Evolutionary conservation across 2,888 invertebrate species (phyloP), one percentile per base, ranked within the genome.

Genomic region (Ceramica pisi): DNA sequence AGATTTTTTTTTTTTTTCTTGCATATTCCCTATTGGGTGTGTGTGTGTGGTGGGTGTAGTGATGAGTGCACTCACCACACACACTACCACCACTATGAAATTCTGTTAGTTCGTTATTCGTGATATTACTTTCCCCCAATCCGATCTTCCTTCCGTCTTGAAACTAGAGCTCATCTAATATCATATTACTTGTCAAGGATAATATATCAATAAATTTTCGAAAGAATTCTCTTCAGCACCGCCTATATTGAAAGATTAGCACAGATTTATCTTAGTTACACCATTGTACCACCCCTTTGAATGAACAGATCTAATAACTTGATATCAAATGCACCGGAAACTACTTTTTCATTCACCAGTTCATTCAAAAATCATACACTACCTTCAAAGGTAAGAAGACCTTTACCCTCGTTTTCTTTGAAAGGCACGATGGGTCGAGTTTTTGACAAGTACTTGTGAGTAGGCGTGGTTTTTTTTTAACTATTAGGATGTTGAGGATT

Each of bases 251-350:
- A 66, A 50, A 56, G 59, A 72, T 82, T 78, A 68, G 59, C 81
- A 46, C 35, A 38, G 60, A 71, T 61, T 78, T 19, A n/a, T 76
- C 53, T 64, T 67, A 50, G 62, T 75, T 44, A 50, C 72, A 50
- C 73, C 72, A n/a, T 78, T 65, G 77, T 80, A 31, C 38, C 51
- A 61, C 14, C 57, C 67, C 67, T 65, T 75, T 76, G 59, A 71
- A 76, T 50, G 61, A 10, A 75, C 64, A 82, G 75, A 83, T 84
- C 82, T 80, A 84, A 83, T 83, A 84, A 78, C 75, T 77, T 81
- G 80, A 86, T 81, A 82, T 79, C 73, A 76, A 79, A 71, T 56
- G 57, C 14, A 80, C 84, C 80, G 85, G 85, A 85, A 81, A 78
- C 67, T 71, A 23, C 56, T 23, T 76, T 74, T 73, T 51, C 70